Base-by-base conservation (phyloP, 2,797 vertebrate genomes). In the Anolis apletophallus region DNA sequence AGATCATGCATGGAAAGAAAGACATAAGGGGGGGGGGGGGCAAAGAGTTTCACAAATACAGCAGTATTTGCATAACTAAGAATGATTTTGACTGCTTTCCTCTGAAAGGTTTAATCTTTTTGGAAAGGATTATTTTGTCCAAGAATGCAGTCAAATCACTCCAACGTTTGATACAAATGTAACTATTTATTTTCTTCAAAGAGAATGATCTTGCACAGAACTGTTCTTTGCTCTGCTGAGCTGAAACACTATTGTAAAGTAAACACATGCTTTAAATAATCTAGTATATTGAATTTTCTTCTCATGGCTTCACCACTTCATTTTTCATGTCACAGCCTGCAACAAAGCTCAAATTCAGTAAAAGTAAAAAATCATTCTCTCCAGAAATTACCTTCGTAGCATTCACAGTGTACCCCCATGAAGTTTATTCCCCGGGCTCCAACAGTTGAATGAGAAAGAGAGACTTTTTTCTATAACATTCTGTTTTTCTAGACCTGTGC, bases 21-120 rank as follows among this genome's bases (percentile, higher is more conserved):
- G 16, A 71, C 17, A 34, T 12, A 69, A 32, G 68, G n/a, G 2
- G 29, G 19, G 1, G 5, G 32, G 17, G 40, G 21, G 17, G 40
- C 40, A 34, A 73, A 59, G 21, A 57, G 23, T 4, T 5, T 1
- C 10, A 9, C 1, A 61, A 76, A 57, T n/a, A 50, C 40, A 64
- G 2, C 11, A 76, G 0, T 0, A 84, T 81, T 4, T 64, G 36
- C 29, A 74, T 46, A 73, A 21, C 0, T 50, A 3, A 68, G 17
- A 2, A 73, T 34, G 11, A 9, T 89, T 29, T 11, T 68, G 68
- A 57, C 36, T 54, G 77, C 10, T 13, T 19, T 77, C 55, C 68
- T 40, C 10, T 5, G 0, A 0, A 85, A 76, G 1, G 3, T 0
- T 36, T 29, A 1, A 1, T 40, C 3, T 36, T 3, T 59, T 81